These are phyloP conservation scores for Crotalus horridus DNA, from an alignment of 2,113 vertebrate genomes.

Conservation along the genomic window DNA sequence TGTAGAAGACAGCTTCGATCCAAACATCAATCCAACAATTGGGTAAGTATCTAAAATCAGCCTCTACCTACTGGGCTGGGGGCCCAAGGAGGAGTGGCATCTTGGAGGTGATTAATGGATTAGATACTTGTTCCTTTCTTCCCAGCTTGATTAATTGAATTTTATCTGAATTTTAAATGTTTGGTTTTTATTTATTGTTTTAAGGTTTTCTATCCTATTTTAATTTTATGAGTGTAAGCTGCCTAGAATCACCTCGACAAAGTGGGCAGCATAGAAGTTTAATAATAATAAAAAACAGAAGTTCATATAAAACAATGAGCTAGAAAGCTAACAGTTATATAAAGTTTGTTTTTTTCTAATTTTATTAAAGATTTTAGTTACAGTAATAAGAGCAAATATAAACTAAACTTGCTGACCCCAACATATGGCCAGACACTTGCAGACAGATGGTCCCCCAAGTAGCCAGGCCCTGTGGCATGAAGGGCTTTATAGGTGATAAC, in stretches of 20 bases:
- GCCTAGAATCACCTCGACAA: background rate
- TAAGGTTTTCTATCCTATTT: background rate
- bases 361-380: background rate
- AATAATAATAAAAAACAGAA: background rate
- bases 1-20: conserved; percentile 95
- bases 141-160: background rate
- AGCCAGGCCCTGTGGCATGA: background rate
- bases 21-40: conserved; percentile 97
- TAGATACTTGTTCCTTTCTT: background rate
- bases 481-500: background rate
- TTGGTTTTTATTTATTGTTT: background rate
- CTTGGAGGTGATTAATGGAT: background rate
- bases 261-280: background rate
- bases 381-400: background rate
- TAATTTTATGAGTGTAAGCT: background rate
- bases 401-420: background rate
- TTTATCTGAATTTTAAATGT: background rate
- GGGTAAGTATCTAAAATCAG: conserved; percentile 75
- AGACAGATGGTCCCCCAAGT: background rate
- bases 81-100: background rate
- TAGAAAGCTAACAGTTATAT: background rate
- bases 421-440: background rate
- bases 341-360: background rate
- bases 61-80: background rate
- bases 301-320: background rate